A percentile compares a stretch with the other conserved stretches of the same genome.
phyloP scores from a whole-genome alignment of 2,888 invertebrate species.

The Eilema sororculum region DNA sequence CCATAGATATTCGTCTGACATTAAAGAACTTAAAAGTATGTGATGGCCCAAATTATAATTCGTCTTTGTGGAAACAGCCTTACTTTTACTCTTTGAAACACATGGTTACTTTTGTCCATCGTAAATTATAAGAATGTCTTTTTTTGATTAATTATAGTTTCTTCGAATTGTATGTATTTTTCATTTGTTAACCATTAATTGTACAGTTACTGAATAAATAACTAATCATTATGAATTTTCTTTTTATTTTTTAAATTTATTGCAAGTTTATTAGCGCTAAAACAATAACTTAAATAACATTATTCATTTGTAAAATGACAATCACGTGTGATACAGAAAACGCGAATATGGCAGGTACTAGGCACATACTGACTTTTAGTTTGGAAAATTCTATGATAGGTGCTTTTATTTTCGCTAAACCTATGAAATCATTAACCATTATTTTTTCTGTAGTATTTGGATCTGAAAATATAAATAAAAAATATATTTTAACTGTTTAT shows the following conservation, averaged over 20 bases:
- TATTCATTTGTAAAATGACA: not conserved
- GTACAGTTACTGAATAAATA: too few relatives aligned
- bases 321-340: not conserved
- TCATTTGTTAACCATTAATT: too few relatives aligned
- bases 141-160: not conserved
- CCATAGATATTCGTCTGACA: too few relatives aligned
- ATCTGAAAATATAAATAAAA: constrained; percentile 2
- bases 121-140: not conserved
- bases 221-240: too few relatives aligned
- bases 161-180: not conserved
- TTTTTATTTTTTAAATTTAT: too few relatives aligned
- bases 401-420: constrained; percentile 13
- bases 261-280: too few relatives aligned
- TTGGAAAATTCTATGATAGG: constrained; percentile 3
- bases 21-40: too few relatives aligned
- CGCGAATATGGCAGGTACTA: not conserved
- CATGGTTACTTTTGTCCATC: not conserved
- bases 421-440: not conserved
- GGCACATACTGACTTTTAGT: not conserved
- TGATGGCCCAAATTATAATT: not conserved
- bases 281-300: not conserved
- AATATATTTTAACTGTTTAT: too few relatives aligned
- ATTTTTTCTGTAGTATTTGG: not conserved
- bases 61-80: not conserved
- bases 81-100: not conserved